Percentiles rank a stretch among this genome's conserved stretches.
These are phyloP conservation scores for Eutrigla gurnardus DNA, from an alignment of 2,797 vertebrate species.

Conservation along the genomic window DNA sequence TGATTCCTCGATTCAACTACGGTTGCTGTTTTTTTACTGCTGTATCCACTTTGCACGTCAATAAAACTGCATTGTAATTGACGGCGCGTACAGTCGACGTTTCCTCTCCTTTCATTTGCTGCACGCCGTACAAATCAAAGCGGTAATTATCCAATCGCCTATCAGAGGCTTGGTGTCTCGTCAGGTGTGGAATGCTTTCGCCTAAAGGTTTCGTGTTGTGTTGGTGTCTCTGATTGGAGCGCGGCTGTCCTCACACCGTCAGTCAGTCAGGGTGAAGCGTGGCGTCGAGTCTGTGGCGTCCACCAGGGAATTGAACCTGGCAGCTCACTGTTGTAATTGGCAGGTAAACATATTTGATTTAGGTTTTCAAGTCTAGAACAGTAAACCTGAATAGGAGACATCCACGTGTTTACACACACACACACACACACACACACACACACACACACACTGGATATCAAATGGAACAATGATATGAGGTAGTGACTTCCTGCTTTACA, in stretches of 20 bases:
- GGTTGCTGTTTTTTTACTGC: slow-evolving; percentile 20
- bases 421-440: too few species aligned
- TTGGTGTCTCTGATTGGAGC: slow-evolving; percentile 30
- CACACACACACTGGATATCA: neutral
- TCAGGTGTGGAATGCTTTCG: slow-evolving; percentile 36
- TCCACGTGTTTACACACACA: neutral
- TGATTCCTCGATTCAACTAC: slow-evolving; percentile 20
- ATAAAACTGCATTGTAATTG: slow-evolving; percentile 35
- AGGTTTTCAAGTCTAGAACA: slow-evolving; percentile 7
- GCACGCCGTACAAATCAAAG: slow-evolving; percentile 49
- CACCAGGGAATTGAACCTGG: neutral
- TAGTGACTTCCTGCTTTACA: neutral
- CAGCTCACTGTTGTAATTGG: slow-evolving; percentile 48
- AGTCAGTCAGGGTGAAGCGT: neutral
- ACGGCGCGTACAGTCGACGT: slow-evolving; percentile 5
- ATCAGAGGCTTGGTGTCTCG: slow-evolving; percentile 31
- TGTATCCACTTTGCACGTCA: slow-evolving; percentile 36
- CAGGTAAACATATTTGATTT: slow-evolving; percentile 51
- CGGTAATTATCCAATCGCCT: slow-evolving; percentile 49
- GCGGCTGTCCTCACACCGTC: slow-evolving; percentile 12
- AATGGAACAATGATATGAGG: neutral
- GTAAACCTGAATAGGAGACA: slow-evolving; percentile 14
- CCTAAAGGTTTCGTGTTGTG: slow-evolving; percentile 38
- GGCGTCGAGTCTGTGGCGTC: slow-evolving; percentile 9
- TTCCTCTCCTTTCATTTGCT: slow-evolving; percentile 35